These are phyloP conservation scores for Archips crataeganus DNA, from an alignment of 2,888 invertebrate species.

Conservation along the genomic window DNA sequence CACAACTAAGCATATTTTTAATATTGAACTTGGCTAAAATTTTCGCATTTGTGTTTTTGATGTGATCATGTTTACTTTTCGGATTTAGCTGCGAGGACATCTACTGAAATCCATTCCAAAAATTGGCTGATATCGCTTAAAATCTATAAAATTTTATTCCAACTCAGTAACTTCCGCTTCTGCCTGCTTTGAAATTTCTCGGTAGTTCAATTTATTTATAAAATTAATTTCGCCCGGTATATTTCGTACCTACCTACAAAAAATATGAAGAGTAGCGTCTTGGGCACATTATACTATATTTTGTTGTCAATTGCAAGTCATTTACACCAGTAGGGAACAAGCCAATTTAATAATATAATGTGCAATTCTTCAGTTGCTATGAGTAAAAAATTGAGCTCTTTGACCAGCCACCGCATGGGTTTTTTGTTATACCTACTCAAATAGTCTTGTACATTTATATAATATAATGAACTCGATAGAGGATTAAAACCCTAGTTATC, in stretches of 20 bases:
- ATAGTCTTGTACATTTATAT: too few relatives aligned
- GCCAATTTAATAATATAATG: conserved; percentile 29
- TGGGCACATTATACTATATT: neutral
- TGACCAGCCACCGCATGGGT: neutral
- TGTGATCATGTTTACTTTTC: too few relatives aligned
- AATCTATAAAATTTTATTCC: neutral
- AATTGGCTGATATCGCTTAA: neutral
- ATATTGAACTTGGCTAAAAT: too few relatives aligned
- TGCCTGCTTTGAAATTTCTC: neutral
- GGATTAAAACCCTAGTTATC: neutral
- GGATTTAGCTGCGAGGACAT: too few relatives aligned
- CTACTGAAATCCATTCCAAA: neutral
- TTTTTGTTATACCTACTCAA: too few relatives aligned
- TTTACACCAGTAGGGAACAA: conserved; percentile 19
- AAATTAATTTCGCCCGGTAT: neutral
- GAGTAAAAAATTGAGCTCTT: conserved; percentile 4
- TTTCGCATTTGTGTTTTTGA: too few relatives aligned
- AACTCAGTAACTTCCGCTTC: neutral
- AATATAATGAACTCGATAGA: neutral
- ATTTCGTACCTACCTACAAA: neutral
- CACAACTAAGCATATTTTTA: too few relatives aligned
- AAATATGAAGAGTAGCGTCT: neutral
- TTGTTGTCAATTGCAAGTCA: conserved; percentile 3
- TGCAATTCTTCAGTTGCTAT: conserved; percentile 29
- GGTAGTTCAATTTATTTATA: neutral